Base-by-base conservation (phyloP, 2,113 vertebrate genomes). In the Lampris megalopsis region DNA sequence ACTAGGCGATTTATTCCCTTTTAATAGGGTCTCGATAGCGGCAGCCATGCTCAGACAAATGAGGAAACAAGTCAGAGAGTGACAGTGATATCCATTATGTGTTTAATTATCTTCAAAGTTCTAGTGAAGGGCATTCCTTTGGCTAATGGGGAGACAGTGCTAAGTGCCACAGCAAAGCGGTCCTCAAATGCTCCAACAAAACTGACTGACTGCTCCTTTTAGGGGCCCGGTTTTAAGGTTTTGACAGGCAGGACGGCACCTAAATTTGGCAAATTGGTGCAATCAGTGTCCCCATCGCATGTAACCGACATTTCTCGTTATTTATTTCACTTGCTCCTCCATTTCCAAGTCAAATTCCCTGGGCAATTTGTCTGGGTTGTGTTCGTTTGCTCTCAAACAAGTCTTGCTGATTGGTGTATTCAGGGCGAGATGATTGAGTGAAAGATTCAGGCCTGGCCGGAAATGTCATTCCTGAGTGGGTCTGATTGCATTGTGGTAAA, bases 51-150 rank as follows among this genome's bases (percentile, higher is more conserved):
- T 93, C 86, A 91, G 89, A 93, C 92, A 92, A 93, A 93, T 90
- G 91, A 93, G 92, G 91, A 92, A 92, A 91, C 89, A 92, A 94
- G 92, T 93, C 87, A 81, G 87, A 92, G 83, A 88, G 88, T 94
- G 93, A 94, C 94, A 93, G 92, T 92, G 94, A 94, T 93, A 94
- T 94, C 91, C 93, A 93, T 94, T 93, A 94, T 93, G 92, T 91
- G 90, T 93, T 94, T 94, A 94, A 94, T 94, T 93, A 94, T 94
- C 92, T 94, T 93, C 92, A 94, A 94, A 94, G 94, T 92, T 94
- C 88, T 90, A 93, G 91, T 89, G 91, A 94, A 94, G 93, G 93
- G 89, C 93, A 93, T 92, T 91, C 91, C 87, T 91, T 91, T 88
- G 73, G 83, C 89, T 93, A 94, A 93, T 93, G 92, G 92, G 91